Evolutionary conservation across 2,888 invertebrate species (phyloP).

Genomic region (Campaea margaritaria): DNA sequence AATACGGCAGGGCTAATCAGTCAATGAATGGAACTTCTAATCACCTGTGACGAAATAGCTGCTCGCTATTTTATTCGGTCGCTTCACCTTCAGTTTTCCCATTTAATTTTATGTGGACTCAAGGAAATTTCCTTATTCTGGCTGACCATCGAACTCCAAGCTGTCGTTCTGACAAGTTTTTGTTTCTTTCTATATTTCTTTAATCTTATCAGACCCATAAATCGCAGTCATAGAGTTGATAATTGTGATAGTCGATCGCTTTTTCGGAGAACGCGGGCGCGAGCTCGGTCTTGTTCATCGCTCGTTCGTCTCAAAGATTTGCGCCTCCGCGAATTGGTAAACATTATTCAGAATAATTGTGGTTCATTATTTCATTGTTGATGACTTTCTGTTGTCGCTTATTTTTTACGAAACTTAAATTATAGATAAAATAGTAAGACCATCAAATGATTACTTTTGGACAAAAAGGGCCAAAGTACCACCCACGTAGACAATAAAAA

Average conservation of each 20-base stretch:
- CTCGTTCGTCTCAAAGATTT: slow-evolving; percentile 64
- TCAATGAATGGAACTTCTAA: slow-evolving; percentile 18
- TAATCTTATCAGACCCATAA: no score
- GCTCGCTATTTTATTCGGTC: no score
- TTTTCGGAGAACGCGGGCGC: slow-evolving; percentile 62
- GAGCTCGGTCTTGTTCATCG: slow-evolving; percentile 79
- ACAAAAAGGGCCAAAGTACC: no score
- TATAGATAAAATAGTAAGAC: no score
- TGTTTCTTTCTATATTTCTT: not conserved
- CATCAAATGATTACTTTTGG: no score
- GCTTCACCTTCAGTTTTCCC: not conserved
- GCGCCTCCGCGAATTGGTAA: slow-evolving; percentile 24
- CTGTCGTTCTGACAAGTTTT: not conserved
- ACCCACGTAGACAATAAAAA: no score
- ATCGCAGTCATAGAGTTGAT: not conserved
- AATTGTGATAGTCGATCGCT: slow-evolving; percentile 6
- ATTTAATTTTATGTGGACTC: not conserved
- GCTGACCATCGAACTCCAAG: no score
- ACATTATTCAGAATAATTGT: no score
- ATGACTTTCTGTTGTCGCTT: no score
- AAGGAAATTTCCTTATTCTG: not conserved
- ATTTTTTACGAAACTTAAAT: no score
- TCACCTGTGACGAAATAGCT: not conserved
- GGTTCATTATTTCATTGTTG: no score
- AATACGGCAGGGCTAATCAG: slow-evolving; percentile 15